These are phyloP conservation scores for Tortricodes alternella DNA, from an alignment of 2,888 invertebrate genomes.

Conservation along the genomic window DNA sequence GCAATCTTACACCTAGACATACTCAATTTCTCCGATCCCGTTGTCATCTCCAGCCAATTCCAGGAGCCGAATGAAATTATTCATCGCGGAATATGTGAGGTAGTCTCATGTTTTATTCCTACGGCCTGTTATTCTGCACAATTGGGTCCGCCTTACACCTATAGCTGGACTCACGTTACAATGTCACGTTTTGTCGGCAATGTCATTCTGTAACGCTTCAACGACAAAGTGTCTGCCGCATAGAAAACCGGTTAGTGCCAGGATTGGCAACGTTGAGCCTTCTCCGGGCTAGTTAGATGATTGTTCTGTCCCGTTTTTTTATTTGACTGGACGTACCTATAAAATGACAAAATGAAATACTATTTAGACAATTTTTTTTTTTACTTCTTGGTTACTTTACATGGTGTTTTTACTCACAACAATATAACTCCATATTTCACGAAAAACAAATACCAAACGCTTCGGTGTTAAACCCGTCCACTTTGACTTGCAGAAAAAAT, in stretches of 20 bases:
- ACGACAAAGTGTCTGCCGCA: too few relatives aligned
- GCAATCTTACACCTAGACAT: background rate
- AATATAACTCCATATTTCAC: background rate
- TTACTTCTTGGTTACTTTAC: too few relatives aligned
- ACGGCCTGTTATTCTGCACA: slow-evolving; percentile 11
- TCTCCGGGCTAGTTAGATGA: too few relatives aligned
- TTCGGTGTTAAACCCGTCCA: background rate
- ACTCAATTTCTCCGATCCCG: background rate
- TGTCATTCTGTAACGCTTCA: too few relatives aligned
- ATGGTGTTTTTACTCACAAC: background rate
- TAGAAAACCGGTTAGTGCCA: too few relatives aligned
- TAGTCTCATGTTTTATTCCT: slow-evolving; percentile 26
- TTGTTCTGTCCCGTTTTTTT: too few relatives aligned
- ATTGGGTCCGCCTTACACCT: slow-evolving; percentile 20
- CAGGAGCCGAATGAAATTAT: slow-evolving; percentile 14
- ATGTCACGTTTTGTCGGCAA: background rate
- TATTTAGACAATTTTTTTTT: too few relatives aligned
- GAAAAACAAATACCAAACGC: background rate
- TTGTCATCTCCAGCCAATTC: slow-evolving; percentile 4
- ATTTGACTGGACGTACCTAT: too few relatives aligned
- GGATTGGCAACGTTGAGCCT: too few relatives aligned
- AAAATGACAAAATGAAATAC: too few relatives aligned
- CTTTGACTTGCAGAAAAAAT: slow-evolving; percentile 9
- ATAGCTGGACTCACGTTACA: slow-evolving; percentile 4
- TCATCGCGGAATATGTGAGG: slow-evolving; percentile 21